phyloP scores from a whole-genome alignment of 2,888 invertebrate genomes.

The Trissoscelio sp. region DNA sequence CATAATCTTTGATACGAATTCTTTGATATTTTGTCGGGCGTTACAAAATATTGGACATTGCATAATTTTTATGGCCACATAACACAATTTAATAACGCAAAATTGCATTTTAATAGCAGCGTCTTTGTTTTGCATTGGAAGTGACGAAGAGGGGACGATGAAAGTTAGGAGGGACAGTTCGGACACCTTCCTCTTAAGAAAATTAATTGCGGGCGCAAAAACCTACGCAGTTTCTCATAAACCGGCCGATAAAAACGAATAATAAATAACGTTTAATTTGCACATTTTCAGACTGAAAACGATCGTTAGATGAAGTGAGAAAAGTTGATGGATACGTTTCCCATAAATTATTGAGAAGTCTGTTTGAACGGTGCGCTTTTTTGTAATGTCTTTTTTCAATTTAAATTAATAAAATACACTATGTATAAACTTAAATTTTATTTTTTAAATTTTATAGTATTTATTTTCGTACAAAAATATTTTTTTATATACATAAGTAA shows the following conservation, averaged over 20 bases:
- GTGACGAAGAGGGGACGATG: not conserved
- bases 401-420: too few species aligned
- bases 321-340: not conserved
- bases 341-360: not conserved
- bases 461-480: too few species aligned
- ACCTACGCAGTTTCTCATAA: constrained; percentile 8
- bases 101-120: not conserved
- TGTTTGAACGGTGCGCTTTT: too few species aligned
- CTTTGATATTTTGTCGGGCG: too few species aligned
- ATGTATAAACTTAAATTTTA: too few species aligned
- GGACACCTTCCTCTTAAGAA: constrained; percentile 13
- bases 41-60: constrained; percentile 33
- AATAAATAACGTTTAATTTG: constrained; percentile 23
- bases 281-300: too few species aligned
- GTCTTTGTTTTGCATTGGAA: not conserved
- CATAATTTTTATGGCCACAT: constrained; percentile 6
- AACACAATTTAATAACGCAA: constrained; percentile 16
- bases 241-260: not conserved
- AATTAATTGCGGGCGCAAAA: constrained; percentile 17
- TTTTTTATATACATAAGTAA: too few species aligned
- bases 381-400: too few species aligned
- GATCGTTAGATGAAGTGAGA: too few species aligned
- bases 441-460: too few species aligned
- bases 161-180: not conserved
- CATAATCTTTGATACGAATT: too few species aligned